phyloP scores from a whole-genome alignment of 1,140 invertebrate genomes.

The Anthonomus grandis region DNA sequence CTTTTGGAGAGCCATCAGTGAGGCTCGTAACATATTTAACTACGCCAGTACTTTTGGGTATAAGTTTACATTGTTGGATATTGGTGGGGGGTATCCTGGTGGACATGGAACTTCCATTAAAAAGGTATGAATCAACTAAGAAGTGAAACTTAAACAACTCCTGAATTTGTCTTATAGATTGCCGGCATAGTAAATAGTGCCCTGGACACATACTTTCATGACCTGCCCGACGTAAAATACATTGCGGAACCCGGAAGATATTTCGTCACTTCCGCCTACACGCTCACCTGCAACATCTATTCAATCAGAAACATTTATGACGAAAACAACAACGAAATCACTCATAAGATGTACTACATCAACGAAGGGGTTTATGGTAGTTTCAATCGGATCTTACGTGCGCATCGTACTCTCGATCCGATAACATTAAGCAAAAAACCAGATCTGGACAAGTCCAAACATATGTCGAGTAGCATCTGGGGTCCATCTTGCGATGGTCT shows the following conservation, averaged over 20 bases:
- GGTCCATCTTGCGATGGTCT: slow-evolving; percentile 94
- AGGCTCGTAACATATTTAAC: slow-evolving; percentile 67
- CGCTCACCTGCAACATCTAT: slow-evolving; percentile 82
- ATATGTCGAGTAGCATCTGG: slow-evolving; percentile 68
- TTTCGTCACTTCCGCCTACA: slow-evolving; percentile 91
- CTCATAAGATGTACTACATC: slow-evolving; percentile 84
- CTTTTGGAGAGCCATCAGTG: slow-evolving; percentile 70
- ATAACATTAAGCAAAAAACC: slow-evolving; percentile 27
- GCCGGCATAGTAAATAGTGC: slow-evolving; percentile 72
- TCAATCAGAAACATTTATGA: slow-evolving; percentile 68
- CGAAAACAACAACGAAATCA: slow-evolving; percentile 42
- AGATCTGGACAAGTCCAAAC: slow-evolving; percentile 25
- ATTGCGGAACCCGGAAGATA: slow-evolving; percentile 97
- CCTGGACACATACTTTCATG: slow-evolving; percentile 79
- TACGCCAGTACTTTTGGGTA: slow-evolving; percentile 66
- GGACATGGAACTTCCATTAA: slow-evolving; percentile 62
- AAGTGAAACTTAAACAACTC: too few species aligned
- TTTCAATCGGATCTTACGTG: slow-evolving; percentile 95
- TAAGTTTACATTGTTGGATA: slow-evolving; percentile 70
- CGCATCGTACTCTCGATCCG: slow-evolving; percentile 68
- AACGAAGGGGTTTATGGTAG: slow-evolving; percentile 99
- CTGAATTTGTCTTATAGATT: too few species aligned
- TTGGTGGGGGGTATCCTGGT: slow-evolving; percentile 87
- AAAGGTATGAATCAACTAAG: slow-evolving; percentile 59
- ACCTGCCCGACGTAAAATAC: slow-evolving; percentile 68